phyloP scores from a whole-genome alignment of 1,140 invertebrate genomes.

The Dendrolimus kikuchii region DNA sequence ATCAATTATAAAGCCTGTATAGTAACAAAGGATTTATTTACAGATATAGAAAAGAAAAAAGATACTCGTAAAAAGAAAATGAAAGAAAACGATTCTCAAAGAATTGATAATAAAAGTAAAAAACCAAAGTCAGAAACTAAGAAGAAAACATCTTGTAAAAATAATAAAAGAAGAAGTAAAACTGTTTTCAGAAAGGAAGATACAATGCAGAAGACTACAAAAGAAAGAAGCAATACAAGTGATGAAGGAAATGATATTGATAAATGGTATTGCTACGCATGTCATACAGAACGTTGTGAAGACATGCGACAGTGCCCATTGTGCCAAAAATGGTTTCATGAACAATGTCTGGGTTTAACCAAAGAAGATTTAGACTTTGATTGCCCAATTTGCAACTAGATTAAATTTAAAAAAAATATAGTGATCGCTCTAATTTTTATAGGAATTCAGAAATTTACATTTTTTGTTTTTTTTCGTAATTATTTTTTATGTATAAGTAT shows the following conservation, averaged over 20 bases:
- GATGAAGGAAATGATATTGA: neutral
- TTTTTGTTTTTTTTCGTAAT: no score
- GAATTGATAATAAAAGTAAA: constrained; percentile 1
- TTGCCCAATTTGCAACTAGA: no score
- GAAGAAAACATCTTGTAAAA: constrained; percentile 7
- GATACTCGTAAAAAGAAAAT: constrained; percentile 14
- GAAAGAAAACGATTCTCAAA: neutral
- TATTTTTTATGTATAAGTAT: no score
- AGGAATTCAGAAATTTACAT: no score
- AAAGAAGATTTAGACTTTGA: constrained; percentile 11
- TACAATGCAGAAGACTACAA: constrained; percentile 5
- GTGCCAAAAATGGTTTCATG: constrained; percentile 22
- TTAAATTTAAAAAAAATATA: no score
- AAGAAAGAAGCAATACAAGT: constrained; percentile 12
- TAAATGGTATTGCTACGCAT: constrained; percentile 19
- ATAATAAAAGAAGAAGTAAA: constrained; percentile 2
- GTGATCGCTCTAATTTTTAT: no score
- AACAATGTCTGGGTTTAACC: constrained; percentile 18
- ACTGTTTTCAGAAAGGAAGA: constrained; percentile 2
- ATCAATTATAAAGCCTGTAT: constrained; percentile 25
- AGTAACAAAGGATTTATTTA: constrained; percentile 29
- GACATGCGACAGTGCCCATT: constrained; percentile 15
- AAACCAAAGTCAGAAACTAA: constrained; percentile 7
- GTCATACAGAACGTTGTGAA: constrained; percentile 10
- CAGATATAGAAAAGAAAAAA: no score